Evolutionary conservation across 2,113 vertebrate genomes (phyloP), one percentile per base, ranked within the genome.

Genomic region (Labeo catla): DNA sequence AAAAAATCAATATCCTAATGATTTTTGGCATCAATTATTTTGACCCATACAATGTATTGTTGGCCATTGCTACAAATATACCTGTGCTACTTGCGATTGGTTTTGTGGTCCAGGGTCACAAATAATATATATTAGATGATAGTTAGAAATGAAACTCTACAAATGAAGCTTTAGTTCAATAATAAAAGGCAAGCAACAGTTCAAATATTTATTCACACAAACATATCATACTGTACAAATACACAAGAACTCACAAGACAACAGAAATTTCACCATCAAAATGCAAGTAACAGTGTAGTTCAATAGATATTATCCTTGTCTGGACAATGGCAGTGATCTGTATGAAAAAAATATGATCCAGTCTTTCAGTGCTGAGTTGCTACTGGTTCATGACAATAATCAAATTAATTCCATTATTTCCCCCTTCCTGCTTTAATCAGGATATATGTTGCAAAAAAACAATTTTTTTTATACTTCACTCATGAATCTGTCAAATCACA

Each of bases 141-240:
- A 63, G n/a, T 23, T 34, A 65, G 4, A 65, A 28, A 34, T 66
- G 2, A 34, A 7, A 21, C 21, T 61, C 0, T 8, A 9, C 57
- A n/a, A 61, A n/a, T 61, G 0, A 3, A 8, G 8, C 21, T 61
- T n/a, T 73, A n/a, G 7, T 63, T n/a, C 13, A 87, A 70, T 12
- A 61, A 78, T 36, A 65, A 36, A 10, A 73, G 28, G 43, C 45
- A 86, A 81, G 21, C 4, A 15, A 23, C 61, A 34, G 39, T 82
- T 85, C 61, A 90, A 90, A 89, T 81, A 63, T 93, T 93, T 93
- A 90, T 93, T 92, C 84, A 89, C 86, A 86, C 87, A 90, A 90
- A 92, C 89, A 90, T 92, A 92, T 72, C 16, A n/a, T 83, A 57
- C 76, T 65, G 28, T 86, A 84, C 78, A 81, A 72, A 92, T 88